phyloP scores from a whole-genome alignment of 2,797 vertebrate genomes.

The Smutsia gigantea region DNA sequence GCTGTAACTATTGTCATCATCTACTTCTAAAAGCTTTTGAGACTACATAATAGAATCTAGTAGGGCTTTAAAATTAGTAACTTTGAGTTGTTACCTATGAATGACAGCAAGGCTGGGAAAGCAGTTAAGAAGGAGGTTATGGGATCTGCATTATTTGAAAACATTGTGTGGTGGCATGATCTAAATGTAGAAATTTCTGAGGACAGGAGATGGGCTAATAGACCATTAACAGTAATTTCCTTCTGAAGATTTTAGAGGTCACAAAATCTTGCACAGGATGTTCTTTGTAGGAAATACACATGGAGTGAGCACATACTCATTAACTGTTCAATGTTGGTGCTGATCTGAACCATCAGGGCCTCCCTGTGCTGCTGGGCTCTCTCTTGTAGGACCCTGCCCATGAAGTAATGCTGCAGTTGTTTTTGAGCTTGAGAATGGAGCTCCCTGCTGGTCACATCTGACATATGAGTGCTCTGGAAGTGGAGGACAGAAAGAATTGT shows the following conservation, averaged over 20 bases:
- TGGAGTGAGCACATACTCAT: constrained; percentile 86
- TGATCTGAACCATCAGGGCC: constrained; percentile 92
- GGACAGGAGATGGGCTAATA: not conserved
- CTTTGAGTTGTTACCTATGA: constrained; percentile 17
- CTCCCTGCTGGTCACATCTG: constrained; percentile 88
- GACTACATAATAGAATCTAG: constrained; percentile 23
- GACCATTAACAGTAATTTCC: not conserved
- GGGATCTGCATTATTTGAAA: constrained; percentile 44
- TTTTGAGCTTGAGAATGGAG: constrained; percentile 92
- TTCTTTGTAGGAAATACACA: constrained; percentile 50
- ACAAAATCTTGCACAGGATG: not conserved
- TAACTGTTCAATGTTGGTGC: constrained; percentile 92
- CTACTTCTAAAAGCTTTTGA: constrained; percentile 56
- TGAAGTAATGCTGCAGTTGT: constrained; percentile 88
- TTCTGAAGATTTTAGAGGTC: constrained; percentile 59
- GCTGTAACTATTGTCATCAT: constrained; percentile 9
- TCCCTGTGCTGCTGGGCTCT: constrained; percentile 88
- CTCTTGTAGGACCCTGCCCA: constrained; percentile 85
- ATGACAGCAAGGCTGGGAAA: not conserved
- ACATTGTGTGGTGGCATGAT: not conserved
- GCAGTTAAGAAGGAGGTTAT: not conserved
- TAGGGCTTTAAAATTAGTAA: constrained; percentile 50
- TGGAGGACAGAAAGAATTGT: constrained; percentile 58
- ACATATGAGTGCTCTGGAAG: constrained; percentile 87
- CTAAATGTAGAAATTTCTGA: constrained; percentile 2